These are phyloP conservation scores for Phoxinus dragarum DNA, from an alignment of 2,797 vertebrate species.

Conservation along the genomic window DNA sequence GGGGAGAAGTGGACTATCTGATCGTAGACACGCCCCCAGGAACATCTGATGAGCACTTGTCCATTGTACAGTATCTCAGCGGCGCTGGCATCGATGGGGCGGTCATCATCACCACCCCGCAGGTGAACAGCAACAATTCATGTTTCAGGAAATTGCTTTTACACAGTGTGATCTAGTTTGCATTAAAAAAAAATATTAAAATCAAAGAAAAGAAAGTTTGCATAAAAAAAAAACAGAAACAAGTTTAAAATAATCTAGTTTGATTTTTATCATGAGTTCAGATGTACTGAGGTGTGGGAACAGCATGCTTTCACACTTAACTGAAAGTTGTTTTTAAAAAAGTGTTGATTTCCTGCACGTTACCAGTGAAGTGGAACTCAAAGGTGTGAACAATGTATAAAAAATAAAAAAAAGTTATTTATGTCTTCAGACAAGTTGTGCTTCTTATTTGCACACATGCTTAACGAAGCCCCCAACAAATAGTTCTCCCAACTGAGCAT, in stretches of 20 bases:
- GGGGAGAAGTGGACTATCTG: conserved; percentile 94
- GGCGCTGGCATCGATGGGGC: conserved; percentile 84
- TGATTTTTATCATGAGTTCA: not conserved
- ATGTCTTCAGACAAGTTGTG: not conserved
- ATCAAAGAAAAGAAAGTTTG: not conserved
- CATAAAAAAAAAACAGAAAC: not conserved
- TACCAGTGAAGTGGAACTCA: not conserved
- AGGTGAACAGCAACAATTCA: conserved; percentile 75
- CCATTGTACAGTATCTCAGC: conserved; percentile 90
- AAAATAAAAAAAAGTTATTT: not conserved
- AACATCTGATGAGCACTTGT: conserved; percentile 93
- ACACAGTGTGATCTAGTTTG: not conserved
- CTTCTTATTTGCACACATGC: not conserved
- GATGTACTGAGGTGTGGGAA: not conserved
- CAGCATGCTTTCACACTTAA: not conserved
- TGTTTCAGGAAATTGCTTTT: not conserved
- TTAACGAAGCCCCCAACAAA: not conserved
- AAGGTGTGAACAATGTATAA: not conserved
- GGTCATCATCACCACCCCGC: conserved; percentile 91
- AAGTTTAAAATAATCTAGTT: not conserved
- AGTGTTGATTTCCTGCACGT: not conserved
- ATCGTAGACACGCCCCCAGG: conserved; percentile 92
- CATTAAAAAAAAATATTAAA: not conserved
- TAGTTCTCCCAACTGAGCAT: not conserved
- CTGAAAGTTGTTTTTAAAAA: not conserved